Percentiles rank a stretch among this genome's conserved stretches.
These are phyloP conservation scores for Brienomyrus longianalis DNA, from an alignment of 2,113 vertebrate species.

Conservation along the genomic window DNA sequence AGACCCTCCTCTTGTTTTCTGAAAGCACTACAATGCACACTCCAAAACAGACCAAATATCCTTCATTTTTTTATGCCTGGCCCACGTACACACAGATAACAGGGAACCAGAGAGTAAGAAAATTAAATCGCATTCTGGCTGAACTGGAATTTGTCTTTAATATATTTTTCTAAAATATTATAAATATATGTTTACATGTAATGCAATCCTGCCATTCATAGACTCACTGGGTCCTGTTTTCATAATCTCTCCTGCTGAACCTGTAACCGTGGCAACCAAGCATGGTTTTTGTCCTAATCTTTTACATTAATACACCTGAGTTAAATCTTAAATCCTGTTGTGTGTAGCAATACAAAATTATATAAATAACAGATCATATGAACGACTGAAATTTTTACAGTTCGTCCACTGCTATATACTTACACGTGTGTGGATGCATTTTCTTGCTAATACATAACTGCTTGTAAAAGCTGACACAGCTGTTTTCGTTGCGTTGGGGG, in stretches of 20 bases:
- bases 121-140: background rate
- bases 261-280: constrained; percentile 49
- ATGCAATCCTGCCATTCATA: background rate
- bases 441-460: background rate
- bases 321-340: background rate
- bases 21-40: background rate
- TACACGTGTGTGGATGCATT: background rate
- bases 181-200: background rate
- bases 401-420: background rate
- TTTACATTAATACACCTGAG: too few relatives aligned
- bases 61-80: background rate
- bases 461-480: background rate
- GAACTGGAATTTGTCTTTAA: background rate
- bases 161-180: background rate
- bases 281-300: background rate
- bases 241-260: constrained; percentile 41
- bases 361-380: background rate
- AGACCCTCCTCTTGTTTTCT: background rate
- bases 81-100: background rate
- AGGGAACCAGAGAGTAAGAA: background rate
- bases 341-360: background rate
- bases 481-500: background rate
- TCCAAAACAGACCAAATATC: background rate
- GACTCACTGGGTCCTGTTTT: background rate
- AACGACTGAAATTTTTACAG: background rate